These are phyloP conservation scores for Gymnocheta viridis DNA, from an alignment of 2,888 invertebrate genomes.

Conservation along the genomic window DNA sequence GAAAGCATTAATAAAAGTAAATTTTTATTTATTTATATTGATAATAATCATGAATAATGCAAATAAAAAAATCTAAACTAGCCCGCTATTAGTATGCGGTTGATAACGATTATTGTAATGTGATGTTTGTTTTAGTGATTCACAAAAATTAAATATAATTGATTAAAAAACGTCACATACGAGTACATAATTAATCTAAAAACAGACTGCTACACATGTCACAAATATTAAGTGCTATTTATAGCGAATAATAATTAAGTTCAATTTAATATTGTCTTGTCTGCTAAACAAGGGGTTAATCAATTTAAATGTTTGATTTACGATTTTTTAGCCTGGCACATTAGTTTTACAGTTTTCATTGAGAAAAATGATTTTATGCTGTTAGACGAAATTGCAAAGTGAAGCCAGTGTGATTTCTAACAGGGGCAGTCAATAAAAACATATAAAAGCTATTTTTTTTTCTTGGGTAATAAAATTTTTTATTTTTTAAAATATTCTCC, in stretches of 20 bases:
- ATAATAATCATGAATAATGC: neutral
- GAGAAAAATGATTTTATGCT: neutral
- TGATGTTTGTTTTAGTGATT: neutral
- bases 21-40: neutral
- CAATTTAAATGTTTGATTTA: neutral
- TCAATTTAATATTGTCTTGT: neutral
- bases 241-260: neutral
- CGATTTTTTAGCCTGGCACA: no score
- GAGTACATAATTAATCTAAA: no score
- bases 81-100: neutral
- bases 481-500: no score
- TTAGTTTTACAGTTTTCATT: neutral
- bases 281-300: neutral
- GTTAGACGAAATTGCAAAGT: neutral
- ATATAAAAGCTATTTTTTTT: no score
- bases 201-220: neutral
- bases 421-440: no score
- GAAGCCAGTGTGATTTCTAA: no score
- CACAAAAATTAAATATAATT: neutral
- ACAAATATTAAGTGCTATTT: neutral
- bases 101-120: neutral
- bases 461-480: no score
- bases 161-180: conserved; percentile 2
- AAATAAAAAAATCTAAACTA: neutral
- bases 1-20: neutral